Evolutionary conservation across 2,888 invertebrate species (phyloP).

Genomic region (Acleris literana): DNA sequence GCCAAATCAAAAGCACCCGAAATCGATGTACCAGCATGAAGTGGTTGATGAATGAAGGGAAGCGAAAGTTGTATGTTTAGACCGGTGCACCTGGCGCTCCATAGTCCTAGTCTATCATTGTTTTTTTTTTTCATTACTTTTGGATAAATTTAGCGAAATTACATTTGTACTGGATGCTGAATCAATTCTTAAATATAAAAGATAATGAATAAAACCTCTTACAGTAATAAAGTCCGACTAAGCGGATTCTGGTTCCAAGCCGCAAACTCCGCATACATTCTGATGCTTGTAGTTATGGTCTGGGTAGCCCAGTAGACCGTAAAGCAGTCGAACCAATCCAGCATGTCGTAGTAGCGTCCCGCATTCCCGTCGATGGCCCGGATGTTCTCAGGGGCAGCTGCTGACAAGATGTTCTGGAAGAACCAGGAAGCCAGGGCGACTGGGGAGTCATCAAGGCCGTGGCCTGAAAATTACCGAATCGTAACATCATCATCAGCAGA

Average conservation of each 20-base stretch:
- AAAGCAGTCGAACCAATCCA: slow-evolving; percentile 87
- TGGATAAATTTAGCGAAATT: too few species aligned
- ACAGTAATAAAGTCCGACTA: slow-evolving; percentile 10
- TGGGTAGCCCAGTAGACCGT: slow-evolving; percentile 89
- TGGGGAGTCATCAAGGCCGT: slow-evolving; percentile 86
- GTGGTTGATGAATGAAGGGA: too few species aligned
- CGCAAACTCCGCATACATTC: slow-evolving; percentile 85
- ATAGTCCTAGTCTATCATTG: too few species aligned
- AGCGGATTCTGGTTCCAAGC: slow-evolving; percentile 37
- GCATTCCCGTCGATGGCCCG: slow-evolving; percentile 77
- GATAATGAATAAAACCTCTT: background rate
- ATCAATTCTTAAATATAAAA: background rate
- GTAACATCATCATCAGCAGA: too few species aligned
- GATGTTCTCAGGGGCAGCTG: slow-evolving; percentile 76
- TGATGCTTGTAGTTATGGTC: slow-evolving; percentile 85
- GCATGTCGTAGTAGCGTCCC: slow-evolving; percentile 68
- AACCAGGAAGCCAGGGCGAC: slow-evolving; percentile 90
- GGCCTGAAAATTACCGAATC: slow-evolving; percentile 5
- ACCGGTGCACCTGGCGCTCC: too few species aligned
- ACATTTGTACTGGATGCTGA: too few species aligned
- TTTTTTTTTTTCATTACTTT: too few species aligned
- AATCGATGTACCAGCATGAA: too few species aligned
- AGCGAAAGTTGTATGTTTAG: too few species aligned
- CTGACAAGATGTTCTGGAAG: slow-evolving; percentile 86
- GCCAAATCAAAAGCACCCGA: too few species aligned